A percentile compares a stretch with the other conserved stretches of the same genome.
phyloP scores from a whole-genome alignment of 2,888 invertebrate genomes.

The Limnephilus marmoratus region DNA sequence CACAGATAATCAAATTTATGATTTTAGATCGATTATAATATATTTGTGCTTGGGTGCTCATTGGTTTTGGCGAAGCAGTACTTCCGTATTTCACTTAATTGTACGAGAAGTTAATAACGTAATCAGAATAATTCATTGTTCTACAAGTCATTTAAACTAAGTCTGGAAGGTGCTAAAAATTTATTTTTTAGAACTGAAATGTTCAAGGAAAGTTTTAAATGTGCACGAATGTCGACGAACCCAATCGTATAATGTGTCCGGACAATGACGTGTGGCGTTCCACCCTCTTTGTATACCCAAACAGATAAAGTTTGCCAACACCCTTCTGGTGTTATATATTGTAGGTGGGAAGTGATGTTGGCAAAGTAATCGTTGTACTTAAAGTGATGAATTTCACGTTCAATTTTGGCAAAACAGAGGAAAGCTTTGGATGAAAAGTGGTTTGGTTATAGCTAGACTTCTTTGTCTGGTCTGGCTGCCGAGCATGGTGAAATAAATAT shows the following conservation, averaged over 20 bases:
- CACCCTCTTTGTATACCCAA: background rate
- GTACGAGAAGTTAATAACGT: too few species aligned
- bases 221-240: background rate
- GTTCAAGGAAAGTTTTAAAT: background rate
- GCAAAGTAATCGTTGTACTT: background rate
- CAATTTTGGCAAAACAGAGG: background rate
- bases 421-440: background rate
- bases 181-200: background rate
- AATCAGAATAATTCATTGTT: background rate
- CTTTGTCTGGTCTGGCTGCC: background rate
- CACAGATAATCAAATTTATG: too few species aligned
- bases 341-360: background rate
- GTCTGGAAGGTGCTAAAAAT: background rate
- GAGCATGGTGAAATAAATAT: background rate
- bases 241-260: background rate
- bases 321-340: background rate
- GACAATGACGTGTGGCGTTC: background rate
- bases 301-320: background rate
- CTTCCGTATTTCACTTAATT: too few species aligned
- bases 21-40: too few species aligned
- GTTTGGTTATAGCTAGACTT: background rate
- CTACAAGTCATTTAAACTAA: background rate
- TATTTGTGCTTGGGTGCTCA: too few species aligned
- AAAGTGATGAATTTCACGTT: constrained; percentile 2
- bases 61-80: too few species aligned